Evolutionary conservation across 2,113 vertebrate species (phyloP).

Genomic region (Nerophis lumbriciformis): DNA sequence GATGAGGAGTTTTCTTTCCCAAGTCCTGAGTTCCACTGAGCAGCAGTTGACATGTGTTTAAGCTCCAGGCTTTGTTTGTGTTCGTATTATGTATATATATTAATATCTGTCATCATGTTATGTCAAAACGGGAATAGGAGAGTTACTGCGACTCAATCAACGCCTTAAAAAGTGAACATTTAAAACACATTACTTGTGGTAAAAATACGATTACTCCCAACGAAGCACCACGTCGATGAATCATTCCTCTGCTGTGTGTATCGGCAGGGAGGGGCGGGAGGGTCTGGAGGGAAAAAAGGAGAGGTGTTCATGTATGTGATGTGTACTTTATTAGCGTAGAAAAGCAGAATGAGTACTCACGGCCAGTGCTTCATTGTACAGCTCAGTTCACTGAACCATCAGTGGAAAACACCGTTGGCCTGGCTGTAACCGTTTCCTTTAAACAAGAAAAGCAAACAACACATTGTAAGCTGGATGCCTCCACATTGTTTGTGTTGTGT

Average conservation of each 20-base stretch:
- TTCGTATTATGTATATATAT: conserved; percentile 69
- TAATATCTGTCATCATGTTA: conserved; percentile 75
- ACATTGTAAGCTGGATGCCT: not conserved
- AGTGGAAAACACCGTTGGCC: conserved; percentile 41
- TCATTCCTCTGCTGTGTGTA: conserved; percentile 61
- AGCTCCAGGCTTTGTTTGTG: conserved; percentile 82
- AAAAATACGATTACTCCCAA: conserved; percentile 84
- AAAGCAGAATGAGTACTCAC: conserved; percentile 31
- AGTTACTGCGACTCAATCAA: conserved; percentile 55
- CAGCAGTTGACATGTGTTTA: conserved; percentile 90
- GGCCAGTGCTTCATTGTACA: conserved; percentile 36
- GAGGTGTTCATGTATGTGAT: not conserved
- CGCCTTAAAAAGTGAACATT: conserved; percentile 54
- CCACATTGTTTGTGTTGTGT: not conserved
- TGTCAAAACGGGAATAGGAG: conserved; percentile 47
- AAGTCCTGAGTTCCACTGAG: conserved; percentile 97
- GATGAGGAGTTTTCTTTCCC: conserved; percentile 44
- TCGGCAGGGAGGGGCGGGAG: conserved; percentile 14
- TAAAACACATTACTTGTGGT: conserved; percentile 80
- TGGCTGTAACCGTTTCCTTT: conserved; percentile 53
- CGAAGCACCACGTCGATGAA: conserved; percentile 84
- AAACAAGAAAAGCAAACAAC: conserved; percentile 4
- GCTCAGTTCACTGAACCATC: conserved; percentile 33
- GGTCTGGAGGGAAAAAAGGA: conserved; percentile 58
- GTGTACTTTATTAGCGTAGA: not conserved